Evolutionary conservation across 2,797 vertebrate genomes (phyloP), one percentile per base, ranked within the genome.

Genomic region (Eupleurogrammus muticus): DNA sequence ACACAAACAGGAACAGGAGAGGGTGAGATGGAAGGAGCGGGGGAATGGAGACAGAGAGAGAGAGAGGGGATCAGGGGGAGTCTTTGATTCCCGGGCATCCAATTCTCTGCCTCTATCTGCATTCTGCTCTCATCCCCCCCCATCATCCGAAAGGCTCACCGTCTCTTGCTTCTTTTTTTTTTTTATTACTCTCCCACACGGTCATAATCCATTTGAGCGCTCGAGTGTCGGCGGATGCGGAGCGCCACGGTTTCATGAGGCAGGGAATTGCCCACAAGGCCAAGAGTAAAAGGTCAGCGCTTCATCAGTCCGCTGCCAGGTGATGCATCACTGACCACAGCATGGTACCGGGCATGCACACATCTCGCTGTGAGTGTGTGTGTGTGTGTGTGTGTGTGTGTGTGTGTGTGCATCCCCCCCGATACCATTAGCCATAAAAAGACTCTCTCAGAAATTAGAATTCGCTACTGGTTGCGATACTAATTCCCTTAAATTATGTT

Each of bases 231-330:
- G 78, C 24, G 59, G 79, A 67, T 19, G 58, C 75, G 66, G 79
- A 69, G 72, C 73, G 70, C 80, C 77, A 48, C 76, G 23, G 42
- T 77, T 86, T 86, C 79, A 83, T 60, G 72, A 87, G 70, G 73
- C 60, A 21, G 74, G 68, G 74, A 80, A 69, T 80, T 77, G 69
- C 79, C 81, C 80, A 80, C 68, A 77, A 88, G 74, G 77, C 85
- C 73, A 34, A 55, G 79, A 77, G 73, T 72, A 78, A 92, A 92
- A 92, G 91, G 88, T 92, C 90, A 87, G 79, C 11, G 71, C 74
- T 85, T 87, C 77, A 88, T 90, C 88, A 87, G 75, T 89, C 87
- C 85, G 75, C 84, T 83, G 85, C 88, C 87, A 82, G 69, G 63
- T 54, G 75, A 83, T 75, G 87, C 83, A 79, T 86, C 82, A 68